A percentile compares a stretch with the other conserved stretches of the same genome.
phyloP scores from a whole-genome alignment of 2,113 vertebrate genomes.

The Garra rufa region DNA sequence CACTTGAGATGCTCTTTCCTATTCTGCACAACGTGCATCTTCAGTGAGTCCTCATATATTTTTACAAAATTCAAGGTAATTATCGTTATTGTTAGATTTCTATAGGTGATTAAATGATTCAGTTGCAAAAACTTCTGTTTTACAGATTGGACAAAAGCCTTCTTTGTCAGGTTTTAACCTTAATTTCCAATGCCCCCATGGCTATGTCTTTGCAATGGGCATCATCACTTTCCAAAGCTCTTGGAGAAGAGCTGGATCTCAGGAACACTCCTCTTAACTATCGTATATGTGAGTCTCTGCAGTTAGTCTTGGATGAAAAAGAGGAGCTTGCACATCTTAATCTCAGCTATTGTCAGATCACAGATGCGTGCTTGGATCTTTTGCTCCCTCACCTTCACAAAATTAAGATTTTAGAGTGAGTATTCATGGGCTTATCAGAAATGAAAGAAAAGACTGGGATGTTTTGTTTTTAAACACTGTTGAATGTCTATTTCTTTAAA shows the following conservation, averaged over 20 bases:
- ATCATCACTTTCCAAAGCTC: slow-evolving; percentile 32
- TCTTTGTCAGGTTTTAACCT: slow-evolving; percentile 41
- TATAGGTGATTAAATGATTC: not conserved
- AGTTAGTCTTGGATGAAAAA: slow-evolving; percentile 45
- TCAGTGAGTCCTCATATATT: slow-evolving; percentile 33
- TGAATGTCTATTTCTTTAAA: not conserved
- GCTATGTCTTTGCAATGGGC: slow-evolving; percentile 12
- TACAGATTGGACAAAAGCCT: slow-evolving; percentile 42
- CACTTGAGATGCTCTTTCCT: slow-evolving; percentile 47
- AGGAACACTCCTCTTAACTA: slow-evolving; percentile 42
- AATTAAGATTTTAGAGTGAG: slow-evolving; percentile 50
- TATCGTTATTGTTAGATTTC: not conserved
- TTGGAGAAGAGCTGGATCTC: slow-evolving; percentile 52
- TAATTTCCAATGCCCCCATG: slow-evolving; percentile 3
- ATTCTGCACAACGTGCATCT: slow-evolving; percentile 46
- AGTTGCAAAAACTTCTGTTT: not conserved
- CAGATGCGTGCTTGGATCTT: slow-evolving; percentile 40
- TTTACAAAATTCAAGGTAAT: not conserved
- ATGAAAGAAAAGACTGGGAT: not conserved
- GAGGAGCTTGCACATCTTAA: slow-evolving; percentile 48
- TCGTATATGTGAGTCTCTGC: slow-evolving; percentile 42
- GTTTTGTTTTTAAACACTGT: not conserved
- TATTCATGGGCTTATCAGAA: not conserved
- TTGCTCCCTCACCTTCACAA: slow-evolving; percentile 56
- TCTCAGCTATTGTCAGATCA: slow-evolving; percentile 54